phyloP scores from a whole-genome alignment of 2,113 vertebrate species.

The Motacilla tschutschensis region DNA sequence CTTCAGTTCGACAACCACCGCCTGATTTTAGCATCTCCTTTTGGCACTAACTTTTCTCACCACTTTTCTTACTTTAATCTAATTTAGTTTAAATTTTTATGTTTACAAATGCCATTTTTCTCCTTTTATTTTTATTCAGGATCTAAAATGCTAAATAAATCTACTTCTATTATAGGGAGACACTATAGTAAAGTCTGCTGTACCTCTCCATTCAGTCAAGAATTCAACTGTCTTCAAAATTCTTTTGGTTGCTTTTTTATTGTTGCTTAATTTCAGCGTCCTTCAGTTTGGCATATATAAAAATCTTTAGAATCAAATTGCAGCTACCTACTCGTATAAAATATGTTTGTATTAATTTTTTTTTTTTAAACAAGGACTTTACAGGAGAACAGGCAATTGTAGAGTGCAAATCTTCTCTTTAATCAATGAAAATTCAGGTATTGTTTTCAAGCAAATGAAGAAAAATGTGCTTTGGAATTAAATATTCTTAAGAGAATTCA shows the following conservation, averaged over 20 bases:
- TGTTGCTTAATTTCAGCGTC: not conserved
- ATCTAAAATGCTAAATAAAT: not conserved
- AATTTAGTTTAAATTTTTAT: not conserved
- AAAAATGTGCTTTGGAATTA: not conserved
- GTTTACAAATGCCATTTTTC: not conserved
- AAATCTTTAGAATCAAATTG: not conserved
- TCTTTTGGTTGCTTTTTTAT: not conserved
- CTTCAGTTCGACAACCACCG: not conserved
- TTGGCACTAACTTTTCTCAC: not conserved
- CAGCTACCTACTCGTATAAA: not conserved
- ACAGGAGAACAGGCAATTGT: not conserved
- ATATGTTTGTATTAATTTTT: not conserved
- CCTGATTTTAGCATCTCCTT: not conserved
- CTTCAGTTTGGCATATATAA: not conserved
- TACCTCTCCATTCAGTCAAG: not conserved
- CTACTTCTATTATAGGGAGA: not conserved
- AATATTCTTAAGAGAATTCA: not conserved
- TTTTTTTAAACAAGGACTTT: not conserved
- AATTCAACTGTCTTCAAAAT: not conserved
- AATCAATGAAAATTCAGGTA: not conserved
- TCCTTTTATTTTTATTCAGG: not conserved
- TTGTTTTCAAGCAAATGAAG: not conserved
- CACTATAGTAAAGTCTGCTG: not conserved
- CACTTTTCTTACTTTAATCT: not conserved
- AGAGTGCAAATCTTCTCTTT: not conserved